These are phyloP conservation scores for Elaphurus davidianus DNA, from an alignment of 2,113 vertebrate species.

Conservation along the genomic window DNA sequence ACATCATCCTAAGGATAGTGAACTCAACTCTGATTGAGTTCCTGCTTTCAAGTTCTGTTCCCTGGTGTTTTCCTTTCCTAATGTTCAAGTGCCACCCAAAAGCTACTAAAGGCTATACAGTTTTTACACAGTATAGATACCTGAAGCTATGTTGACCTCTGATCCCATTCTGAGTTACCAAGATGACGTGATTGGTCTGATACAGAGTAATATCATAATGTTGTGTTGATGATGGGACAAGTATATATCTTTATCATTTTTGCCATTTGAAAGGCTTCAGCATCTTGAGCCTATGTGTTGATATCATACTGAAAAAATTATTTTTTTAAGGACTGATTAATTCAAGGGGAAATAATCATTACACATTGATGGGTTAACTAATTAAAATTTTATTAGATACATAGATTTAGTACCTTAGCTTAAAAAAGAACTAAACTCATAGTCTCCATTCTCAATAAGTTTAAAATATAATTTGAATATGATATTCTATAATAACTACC, in stretches of 20 bases:
- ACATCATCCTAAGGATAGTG: background rate
- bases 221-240: background rate
- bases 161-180: background rate
- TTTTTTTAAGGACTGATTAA: background rate
- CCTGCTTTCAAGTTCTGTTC: background rate
- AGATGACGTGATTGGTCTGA: background rate
- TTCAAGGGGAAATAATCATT: conserved; percentile 2
- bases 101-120: background rate
- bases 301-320: background rate
- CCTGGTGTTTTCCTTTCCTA: background rate
- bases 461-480: background rate
- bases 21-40: background rate
- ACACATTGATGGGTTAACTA: background rate
- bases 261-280: background rate
- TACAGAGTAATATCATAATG: background rate
- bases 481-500: conserved; percentile 16
- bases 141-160: conserved; percentile 25
- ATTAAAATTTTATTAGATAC: background rate
- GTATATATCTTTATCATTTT: background rate
- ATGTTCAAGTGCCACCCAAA: background rate
- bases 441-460: background rate
- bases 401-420: background rate
- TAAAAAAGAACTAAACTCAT: background rate
- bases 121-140: background rate
- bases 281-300: background rate